Evolutionary conservation across 2,888 invertebrate genomes (phyloP).

Genomic region (Gortyna flavago): DNA sequence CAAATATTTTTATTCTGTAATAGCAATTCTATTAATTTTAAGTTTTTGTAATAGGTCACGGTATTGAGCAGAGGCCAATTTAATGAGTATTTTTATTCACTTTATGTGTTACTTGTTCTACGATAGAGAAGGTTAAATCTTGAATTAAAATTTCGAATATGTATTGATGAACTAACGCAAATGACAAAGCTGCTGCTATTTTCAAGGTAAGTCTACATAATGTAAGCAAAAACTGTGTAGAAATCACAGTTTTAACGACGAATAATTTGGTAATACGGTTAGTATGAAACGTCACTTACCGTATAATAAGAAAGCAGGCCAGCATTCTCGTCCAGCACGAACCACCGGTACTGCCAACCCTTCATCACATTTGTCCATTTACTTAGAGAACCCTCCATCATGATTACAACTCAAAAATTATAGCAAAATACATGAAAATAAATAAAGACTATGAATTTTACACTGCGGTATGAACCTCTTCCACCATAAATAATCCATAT

Average conservation of each 20-base stretch:
- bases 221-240: conserved; percentile 21
- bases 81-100: conserved; percentile 22
- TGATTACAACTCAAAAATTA: conserved; percentile 80
- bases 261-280: conserved; percentile 53
- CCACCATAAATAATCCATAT: conserved; percentile 86
- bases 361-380: conserved; percentile 99
- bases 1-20: conserved; percentile 4
- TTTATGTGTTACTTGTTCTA: conserved; percentile 3
- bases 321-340: conserved; percentile 99
- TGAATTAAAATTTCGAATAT: conserved; percentile 20
- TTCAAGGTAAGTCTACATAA: not conserved
- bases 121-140: conserved; percentile 29
- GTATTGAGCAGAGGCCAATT: conserved; percentile 31
- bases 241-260: conserved; percentile 40
- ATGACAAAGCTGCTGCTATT: not conserved
- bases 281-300: conserved; percentile 91
- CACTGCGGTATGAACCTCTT: conserved; percentile 77
- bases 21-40: not conserved
- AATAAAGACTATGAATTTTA: conserved; percentile 83
- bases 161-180: not conserved
- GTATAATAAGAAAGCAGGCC: conserved; percentile 99
- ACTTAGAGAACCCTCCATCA: conserved; percentile 98
- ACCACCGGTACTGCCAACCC: conserved; percentile 99
- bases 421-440: conserved; percentile 82
- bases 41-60: conserved; percentile 19